Evolutionary conservation across 2,888 invertebrate genomes (phyloP).

Genomic region (Cistogaster globosa): DNA sequence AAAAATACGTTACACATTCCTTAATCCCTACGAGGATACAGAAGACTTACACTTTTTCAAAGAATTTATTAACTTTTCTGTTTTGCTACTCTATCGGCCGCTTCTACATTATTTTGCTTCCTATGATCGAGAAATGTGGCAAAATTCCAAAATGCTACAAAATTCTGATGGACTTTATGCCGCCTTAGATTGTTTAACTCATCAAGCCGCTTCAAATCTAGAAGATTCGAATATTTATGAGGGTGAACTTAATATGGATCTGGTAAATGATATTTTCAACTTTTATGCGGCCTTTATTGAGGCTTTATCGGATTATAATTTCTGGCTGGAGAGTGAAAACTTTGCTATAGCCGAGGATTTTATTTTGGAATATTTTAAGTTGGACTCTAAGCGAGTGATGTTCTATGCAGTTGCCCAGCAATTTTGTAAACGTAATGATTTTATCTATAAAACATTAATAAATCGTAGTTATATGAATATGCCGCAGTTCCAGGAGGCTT

Average conservation of each 20-base stretch:
- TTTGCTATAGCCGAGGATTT: slow-evolving; percentile 80
- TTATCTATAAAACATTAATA: slow-evolving; percentile 75
- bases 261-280: slow-evolving; percentile 75
- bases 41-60: slow-evolving; percentile 79
- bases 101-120: slow-evolving; percentile 80
- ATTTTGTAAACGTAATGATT: slow-evolving; percentile 77
- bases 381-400: slow-evolving; percentile 76
- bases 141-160: slow-evolving; percentile 75
- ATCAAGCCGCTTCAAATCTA: slow-evolving; percentile 74
- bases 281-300: slow-evolving; percentile 78
- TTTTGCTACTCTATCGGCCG: slow-evolving; percentile 77
- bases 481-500: slow-evolving; percentile 78
- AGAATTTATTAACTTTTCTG: slow-evolving; percentile 78
- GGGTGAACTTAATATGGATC: slow-evolving; percentile 66
- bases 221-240: slow-evolving; percentile 72
- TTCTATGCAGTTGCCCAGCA: slow-evolving; percentile 81
- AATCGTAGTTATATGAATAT: slow-evolving; percentile 81
- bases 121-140: slow-evolving; percentile 78
- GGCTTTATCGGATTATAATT: slow-evolving; percentile 77
- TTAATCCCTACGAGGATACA: slow-evolving; percentile 74
- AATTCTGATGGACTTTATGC: slow-evolving; percentile 79
- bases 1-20: slow-evolving; percentile 65
- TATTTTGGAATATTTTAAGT: slow-evolving; percentile 77
- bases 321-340: slow-evolving; percentile 80
- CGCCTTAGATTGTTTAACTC: slow-evolving; percentile 78